These are phyloP conservation scores for Sarcophaga variegata DNA, from an alignment of 2,888 invertebrate species.

Conservation along the genomic window DNA sequence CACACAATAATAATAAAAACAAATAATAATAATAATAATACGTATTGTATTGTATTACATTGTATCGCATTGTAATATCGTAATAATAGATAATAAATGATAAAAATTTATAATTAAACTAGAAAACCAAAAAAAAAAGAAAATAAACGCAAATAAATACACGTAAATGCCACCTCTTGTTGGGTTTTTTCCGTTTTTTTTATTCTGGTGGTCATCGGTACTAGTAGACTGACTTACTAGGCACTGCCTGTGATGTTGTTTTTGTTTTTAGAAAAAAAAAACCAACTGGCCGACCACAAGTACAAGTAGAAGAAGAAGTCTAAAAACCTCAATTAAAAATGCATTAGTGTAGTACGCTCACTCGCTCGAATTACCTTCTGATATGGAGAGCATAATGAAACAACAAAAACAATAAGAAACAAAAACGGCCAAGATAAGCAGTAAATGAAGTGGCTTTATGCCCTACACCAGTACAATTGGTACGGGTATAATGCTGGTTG, in stretches of 20 bases:
- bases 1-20: conserved; percentile 8
- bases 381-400: conserved; percentile 32
- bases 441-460: neutral
- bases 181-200: conserved; percentile 25
- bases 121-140: conserved; percentile 7
- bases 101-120: conserved; percentile 48
- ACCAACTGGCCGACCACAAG: conserved; percentile 36
- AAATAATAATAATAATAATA: conserved; percentile 31
- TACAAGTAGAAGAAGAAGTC: neutral
- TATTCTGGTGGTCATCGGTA: neutral
- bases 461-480: no score
- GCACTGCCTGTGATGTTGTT: conserved; percentile 5
- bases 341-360: conserved; percentile 74
- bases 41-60: neutral
- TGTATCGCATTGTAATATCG: no score
- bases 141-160: neutral
- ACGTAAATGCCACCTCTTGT: conserved; percentile 53
- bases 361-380: conserved; percentile 64
- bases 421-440: conserved; percentile 47
- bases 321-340: conserved; percentile 79
- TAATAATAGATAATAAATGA: conserved; percentile 36
- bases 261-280: neutral
- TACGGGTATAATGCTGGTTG: no score
- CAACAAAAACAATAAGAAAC: neutral
- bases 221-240: neutral